Conservation (phyloP, 2,888 invertebrate genomes). For the Brachylomia viminalis region DNA sequence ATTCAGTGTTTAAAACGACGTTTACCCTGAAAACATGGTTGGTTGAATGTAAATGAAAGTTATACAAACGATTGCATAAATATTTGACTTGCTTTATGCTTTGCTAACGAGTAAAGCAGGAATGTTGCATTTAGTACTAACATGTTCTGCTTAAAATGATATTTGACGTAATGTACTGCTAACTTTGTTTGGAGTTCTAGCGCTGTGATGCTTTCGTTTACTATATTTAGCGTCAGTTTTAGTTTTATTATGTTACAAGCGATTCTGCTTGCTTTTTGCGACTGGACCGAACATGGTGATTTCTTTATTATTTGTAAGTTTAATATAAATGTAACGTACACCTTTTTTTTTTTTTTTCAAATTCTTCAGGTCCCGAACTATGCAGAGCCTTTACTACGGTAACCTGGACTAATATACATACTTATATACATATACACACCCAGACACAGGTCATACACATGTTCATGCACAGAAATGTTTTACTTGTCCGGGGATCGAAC, state of each 20-base stretch:
- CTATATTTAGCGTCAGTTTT: neutral
- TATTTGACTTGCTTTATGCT: conserved; percentile 41
- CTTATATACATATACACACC: too few relatives aligned
- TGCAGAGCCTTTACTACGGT: too few relatives aligned
- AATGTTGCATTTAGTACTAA: conserved; percentile 29
- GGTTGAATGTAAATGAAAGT: conserved; percentile 20
- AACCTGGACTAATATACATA: too few relatives aligned
- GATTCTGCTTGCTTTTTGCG: too few relatives aligned
- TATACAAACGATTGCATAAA: conserved; percentile 28
- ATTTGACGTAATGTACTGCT: conserved; percentile 12
- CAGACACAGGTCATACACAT: too few relatives aligned
- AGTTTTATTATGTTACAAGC: neutral
- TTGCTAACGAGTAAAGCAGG: conserved; percentile 20
- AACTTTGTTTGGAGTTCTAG: conserved; percentile 16
- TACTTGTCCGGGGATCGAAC: too few relatives aligned
- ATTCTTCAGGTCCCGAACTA: too few relatives aligned
- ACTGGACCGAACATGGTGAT: too few relatives aligned
- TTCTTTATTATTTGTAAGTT: too few relatives aligned
- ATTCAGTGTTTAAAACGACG: neutral
- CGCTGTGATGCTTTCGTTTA: neutral
- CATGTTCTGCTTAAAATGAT: conserved; percentile 33
- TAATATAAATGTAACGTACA: too few relatives aligned
- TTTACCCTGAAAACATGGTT: neutral
- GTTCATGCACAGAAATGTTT: too few relatives aligned
- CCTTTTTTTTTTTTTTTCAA: too few relatives aligned